Evolutionary conservation across 2,113 vertebrate genomes (phyloP).

Genomic region (Pituophis catenifer): DNA sequence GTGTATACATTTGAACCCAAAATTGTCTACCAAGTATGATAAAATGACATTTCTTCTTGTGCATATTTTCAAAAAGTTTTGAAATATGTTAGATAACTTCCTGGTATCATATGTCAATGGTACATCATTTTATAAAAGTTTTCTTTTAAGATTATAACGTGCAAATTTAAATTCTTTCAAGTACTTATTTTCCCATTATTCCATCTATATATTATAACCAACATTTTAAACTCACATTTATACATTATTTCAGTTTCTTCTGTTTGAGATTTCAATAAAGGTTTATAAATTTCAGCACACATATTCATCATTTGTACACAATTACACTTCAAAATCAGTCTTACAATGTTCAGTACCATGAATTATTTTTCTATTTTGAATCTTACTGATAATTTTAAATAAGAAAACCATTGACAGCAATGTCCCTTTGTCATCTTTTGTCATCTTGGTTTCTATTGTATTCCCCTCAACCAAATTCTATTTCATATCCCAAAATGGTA

Average conservation of each 20-base stretch:
- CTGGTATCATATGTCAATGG: background rate
- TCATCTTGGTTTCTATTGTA: background rate
- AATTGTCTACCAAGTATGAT: background rate
- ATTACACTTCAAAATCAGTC: background rate
- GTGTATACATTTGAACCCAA: background rate
- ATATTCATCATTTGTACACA: background rate
- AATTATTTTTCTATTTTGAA: background rate
- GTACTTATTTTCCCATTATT: background rate
- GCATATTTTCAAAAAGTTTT: background rate
- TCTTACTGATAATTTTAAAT: background rate
- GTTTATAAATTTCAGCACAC: background rate
- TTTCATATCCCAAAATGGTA: background rate
- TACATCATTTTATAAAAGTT: background rate
- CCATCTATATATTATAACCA: background rate
- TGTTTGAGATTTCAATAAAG: background rate
- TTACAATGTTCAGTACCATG: background rate
- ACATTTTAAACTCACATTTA: background rate
- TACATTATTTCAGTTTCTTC: background rate
- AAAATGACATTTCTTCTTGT: background rate
- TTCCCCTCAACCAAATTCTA: background rate
- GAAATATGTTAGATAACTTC: background rate
- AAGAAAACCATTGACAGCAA: background rate
- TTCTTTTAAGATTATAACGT: background rate
- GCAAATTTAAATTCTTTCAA: background rate
- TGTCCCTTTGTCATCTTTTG: background rate